Conservation (phyloP, 2,888 invertebrate species). For the Stratiomys singularior region DNA sequence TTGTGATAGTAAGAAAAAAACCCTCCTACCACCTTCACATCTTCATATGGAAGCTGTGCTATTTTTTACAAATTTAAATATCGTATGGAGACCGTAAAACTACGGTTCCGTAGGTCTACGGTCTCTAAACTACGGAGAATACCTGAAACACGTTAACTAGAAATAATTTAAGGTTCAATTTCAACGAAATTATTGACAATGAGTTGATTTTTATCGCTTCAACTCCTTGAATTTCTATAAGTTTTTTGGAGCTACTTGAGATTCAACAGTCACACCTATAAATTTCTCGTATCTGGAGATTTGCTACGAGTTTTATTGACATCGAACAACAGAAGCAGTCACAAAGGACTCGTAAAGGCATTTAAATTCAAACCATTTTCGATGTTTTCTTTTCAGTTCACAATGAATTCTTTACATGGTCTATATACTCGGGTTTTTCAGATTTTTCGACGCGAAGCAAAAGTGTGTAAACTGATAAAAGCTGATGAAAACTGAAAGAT, state of each 20-base stretch:
- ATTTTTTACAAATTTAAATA: too few species aligned
- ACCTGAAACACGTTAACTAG: too few species aligned
- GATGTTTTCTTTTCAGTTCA: background rate
- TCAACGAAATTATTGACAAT: too few species aligned
- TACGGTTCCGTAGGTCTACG: too few species aligned
- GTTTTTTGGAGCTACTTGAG: background rate
- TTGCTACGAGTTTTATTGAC: slow-evolving; percentile 39
- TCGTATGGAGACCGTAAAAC: too few species aligned
- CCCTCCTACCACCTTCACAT: too few species aligned
- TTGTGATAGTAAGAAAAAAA: too few species aligned
- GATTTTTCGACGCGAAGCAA: background rate
- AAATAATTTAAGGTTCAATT: too few species aligned
- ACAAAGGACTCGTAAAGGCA: slow-evolving; percentile 40
- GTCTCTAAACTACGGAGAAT: too few species aligned
- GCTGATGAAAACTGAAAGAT: background rate
- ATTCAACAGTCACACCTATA: slow-evolving; percentile 7
- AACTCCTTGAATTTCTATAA: background rate
- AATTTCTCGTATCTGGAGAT: slow-evolving; percentile 32
- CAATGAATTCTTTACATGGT: background rate
- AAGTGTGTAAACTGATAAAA: background rate
- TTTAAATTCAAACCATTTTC: slow-evolving; percentile 31
- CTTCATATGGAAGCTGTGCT: too few species aligned
- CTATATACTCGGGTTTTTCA: background rate
- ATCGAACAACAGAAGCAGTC: slow-evolving; percentile 37
- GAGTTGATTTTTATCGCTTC: slow-evolving; percentile 23